These are phyloP conservation scores for Heliconius melpomene DNA, from an alignment of 1,140 invertebrate genomes.

Conservation along the genomic window DNA sequence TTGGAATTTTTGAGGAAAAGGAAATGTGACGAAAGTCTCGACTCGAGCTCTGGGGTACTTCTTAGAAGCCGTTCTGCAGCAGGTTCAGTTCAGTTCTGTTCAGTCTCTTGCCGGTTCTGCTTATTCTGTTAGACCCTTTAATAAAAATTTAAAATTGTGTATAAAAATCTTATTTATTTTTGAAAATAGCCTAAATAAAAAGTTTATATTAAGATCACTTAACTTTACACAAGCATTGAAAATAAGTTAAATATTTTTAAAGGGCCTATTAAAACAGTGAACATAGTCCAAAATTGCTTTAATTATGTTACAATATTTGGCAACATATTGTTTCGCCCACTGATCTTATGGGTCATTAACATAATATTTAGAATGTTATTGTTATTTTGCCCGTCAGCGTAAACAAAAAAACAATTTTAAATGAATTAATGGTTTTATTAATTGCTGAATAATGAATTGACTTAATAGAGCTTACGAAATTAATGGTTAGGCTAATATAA, in stretches of 20 bases:
- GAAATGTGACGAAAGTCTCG: too few species aligned
- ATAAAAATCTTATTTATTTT: too few species aligned
- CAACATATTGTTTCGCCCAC: background rate
- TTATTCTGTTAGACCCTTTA: too few species aligned
- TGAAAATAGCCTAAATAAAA: too few species aligned
- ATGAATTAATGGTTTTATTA: background rate
- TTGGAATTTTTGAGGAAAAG: too few species aligned
- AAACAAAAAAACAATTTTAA: slow-evolving; percentile 8
- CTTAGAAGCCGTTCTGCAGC: too few species aligned
- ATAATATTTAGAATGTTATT: slow-evolving; percentile 1
- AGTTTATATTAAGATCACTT: background rate
- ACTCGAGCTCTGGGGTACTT: too few species aligned
- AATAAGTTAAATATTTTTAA: background rate
- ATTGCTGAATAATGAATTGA: background rate
- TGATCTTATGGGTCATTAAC: slow-evolving; percentile 6
- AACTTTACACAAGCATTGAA: background rate
- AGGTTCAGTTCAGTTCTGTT: too few species aligned
- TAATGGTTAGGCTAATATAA: background rate
- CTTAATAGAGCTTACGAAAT: background rate
- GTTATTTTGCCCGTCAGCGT: background rate
- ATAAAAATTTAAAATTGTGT: too few species aligned
- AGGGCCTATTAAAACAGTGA: background rate
- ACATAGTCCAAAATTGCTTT: background rate
- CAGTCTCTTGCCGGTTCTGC: too few species aligned
- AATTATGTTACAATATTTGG: background rate